Percentiles rank a stretch among this genome's conserved stretches.
phyloP scores from a whole-genome alignment of 2,888 invertebrate genomes.

The Andrena camellia region DNA sequence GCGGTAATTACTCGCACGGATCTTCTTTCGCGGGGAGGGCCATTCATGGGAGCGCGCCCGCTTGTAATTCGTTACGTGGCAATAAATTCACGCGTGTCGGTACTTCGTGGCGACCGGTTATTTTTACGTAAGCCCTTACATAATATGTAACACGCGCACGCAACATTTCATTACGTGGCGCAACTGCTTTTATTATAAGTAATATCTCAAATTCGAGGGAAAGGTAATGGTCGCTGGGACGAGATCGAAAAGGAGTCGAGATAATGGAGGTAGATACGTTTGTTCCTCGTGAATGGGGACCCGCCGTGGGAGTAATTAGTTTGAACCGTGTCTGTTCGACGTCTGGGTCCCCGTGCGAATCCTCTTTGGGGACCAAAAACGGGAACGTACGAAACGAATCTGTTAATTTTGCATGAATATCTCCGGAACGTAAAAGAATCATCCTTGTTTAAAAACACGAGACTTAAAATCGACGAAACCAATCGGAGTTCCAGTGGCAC shows the following conservation, averaged over 20 bases:
- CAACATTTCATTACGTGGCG: slow-evolving; percentile 31
- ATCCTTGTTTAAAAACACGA: too few relatives aligned
- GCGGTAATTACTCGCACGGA: neutral
- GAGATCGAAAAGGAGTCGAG: neutral
- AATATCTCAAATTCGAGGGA: slow-evolving; percentile 22
- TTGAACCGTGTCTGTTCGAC: too few relatives aligned
- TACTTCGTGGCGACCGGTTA: slow-evolving; percentile 36
- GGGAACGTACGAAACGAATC: too few relatives aligned
- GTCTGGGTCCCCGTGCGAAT: too few relatives aligned
- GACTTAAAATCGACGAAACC: too few relatives aligned
- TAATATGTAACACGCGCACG: slow-evolving; percentile 29
- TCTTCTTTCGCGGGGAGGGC: neutral
- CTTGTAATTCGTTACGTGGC: neutral
- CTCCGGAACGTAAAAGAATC: too few relatives aligned
- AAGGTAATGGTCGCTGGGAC: neutral
- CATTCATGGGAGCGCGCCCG: neutral
- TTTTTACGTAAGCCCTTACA: slow-evolving; percentile 58
- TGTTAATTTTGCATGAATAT: too few relatives aligned
- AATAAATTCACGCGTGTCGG: slow-evolving; percentile 13
- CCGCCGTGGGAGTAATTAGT: too few relatives aligned
- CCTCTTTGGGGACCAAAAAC: too few relatives aligned
- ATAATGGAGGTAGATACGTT: too few relatives aligned
- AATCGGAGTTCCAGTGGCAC: too few relatives aligned
- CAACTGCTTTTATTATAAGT: slow-evolving; percentile 34
- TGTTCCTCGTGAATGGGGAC: too few relatives aligned